phyloP scores from a whole-genome alignment of 2,888 invertebrate species.

The Heterodera filipjevi region DNA sequence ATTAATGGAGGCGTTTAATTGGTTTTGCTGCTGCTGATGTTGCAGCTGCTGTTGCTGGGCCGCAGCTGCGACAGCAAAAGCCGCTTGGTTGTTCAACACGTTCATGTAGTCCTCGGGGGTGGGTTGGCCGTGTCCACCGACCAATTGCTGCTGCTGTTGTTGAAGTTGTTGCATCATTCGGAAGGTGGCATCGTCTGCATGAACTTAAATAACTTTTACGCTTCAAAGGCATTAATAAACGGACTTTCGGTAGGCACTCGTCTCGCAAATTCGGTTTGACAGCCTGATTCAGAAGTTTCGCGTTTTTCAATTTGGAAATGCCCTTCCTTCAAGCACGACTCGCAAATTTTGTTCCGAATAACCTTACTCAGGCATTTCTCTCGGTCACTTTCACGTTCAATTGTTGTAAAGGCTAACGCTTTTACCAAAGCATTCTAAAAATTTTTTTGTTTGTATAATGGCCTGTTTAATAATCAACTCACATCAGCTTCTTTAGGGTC shows the following conservation, averaged over 20 bases:
- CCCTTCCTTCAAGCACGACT: constrained; percentile 34
- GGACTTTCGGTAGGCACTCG: constrained; percentile 31
- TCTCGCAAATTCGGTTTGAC: constrained; percentile 34
- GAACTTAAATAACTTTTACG: neutral
- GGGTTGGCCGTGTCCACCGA: constrained; percentile 11
- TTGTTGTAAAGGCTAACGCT: constrained; percentile 24
- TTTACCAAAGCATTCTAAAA: constrained; percentile 25
- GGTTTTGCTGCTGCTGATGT: constrained; percentile 30
- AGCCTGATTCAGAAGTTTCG: constrained; percentile 35
- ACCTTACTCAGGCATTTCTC: constrained; percentile 23
- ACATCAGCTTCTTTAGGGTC: constrained; percentile 32
- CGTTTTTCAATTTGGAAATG: constrained; percentile 30
- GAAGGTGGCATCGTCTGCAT: constrained; percentile 24
- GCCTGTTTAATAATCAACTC: neutral
- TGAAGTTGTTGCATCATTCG: constrained; percentile 28
- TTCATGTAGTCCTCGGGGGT: constrained; percentile 27
- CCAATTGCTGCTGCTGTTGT: constrained; percentile 27
- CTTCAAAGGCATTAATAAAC: neutral
- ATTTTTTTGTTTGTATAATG: neutral
- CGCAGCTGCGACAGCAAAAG: constrained; percentile 21
- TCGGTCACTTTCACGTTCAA: constrained; percentile 29
- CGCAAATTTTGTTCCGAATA: constrained; percentile 33
- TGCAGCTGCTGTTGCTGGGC: constrained; percentile 27
- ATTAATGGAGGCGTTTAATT: constrained; percentile 9
- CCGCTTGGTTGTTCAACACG: constrained; percentile 25